A percentile compares a stretch with the other conserved stretches of the same genome.
These are phyloP conservation scores for Ptilodon capucinus DNA, from an alignment of 2,888 invertebrate species.

Conservation along the genomic window DNA sequence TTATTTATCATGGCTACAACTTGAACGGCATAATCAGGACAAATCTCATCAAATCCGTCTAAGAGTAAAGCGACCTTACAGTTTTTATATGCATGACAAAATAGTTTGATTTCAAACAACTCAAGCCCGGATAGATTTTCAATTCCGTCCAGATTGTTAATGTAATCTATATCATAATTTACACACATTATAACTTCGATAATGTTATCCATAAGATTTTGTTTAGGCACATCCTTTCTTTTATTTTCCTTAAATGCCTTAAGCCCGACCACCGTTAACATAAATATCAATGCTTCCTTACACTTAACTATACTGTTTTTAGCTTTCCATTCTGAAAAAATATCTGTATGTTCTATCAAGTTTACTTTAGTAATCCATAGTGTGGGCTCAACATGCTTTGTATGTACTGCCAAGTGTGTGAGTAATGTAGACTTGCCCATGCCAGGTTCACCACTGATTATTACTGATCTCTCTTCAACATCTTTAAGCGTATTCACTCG, in stretches of 20 bases:
- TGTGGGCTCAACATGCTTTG: conserved; percentile 15
- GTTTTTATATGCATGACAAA: conserved; percentile 21
- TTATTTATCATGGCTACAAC: neutral
- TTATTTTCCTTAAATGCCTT: neutral
- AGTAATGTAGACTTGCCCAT: conserved; percentile 35
- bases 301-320: conserved; percentile 1
- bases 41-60: conserved; percentile 3
- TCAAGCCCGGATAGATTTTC: neutral
- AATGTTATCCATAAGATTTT: neutral
- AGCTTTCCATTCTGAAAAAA: conserved; percentile 8
- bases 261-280: conserved; percentile 6
- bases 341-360: conserved; percentile 13
- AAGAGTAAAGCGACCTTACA: neutral
- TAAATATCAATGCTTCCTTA: conserved; percentile 7
- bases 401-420: conserved; percentile 24
- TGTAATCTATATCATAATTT: neutral
- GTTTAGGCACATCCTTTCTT: neutral
- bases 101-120: conserved; percentile 14
- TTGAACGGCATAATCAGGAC: neutral
- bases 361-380: conserved; percentile 29
- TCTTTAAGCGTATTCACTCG: conserved; percentile 9
- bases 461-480: conserved; percentile 18
- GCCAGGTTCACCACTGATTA: conserved; percentile 27
- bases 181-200: neutral
- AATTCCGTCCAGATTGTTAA: neutral